These are phyloP conservation scores for Apteryx mantelli DNA, from an alignment of 2,113 vertebrate genomes.

Conservation along the genomic window DNA sequence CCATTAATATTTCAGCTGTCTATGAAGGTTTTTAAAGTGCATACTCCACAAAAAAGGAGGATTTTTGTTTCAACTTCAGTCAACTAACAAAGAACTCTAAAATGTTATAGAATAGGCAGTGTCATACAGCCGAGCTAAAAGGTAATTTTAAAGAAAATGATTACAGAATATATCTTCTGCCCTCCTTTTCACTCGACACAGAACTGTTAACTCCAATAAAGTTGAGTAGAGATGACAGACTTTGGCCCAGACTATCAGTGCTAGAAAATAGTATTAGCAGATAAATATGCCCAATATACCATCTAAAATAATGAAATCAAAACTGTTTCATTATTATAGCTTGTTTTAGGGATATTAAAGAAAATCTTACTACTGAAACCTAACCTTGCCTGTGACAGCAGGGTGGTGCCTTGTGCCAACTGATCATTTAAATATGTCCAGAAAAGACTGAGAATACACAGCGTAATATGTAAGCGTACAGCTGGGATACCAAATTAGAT, in stretches of 20 bases:
- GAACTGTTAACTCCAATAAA: background rate
- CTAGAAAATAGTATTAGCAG: background rate
- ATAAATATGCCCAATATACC: background rate
- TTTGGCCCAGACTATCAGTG: background rate
- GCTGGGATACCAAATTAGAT: constrained; percentile 69
- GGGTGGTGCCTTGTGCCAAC: constrained; percentile 45
- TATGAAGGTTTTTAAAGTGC: constrained; percentile 57
- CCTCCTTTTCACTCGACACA: background rate
- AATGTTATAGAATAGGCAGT: background rate
- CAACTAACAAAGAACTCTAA: background rate
- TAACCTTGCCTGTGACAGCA: constrained; percentile 49
- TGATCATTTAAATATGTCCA: constrained; percentile 58
- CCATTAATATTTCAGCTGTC: constrained; percentile 71
- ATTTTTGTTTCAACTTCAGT: constrained; percentile 40
- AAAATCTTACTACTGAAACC: background rate
- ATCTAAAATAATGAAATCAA: constrained; percentile 11
- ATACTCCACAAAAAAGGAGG: background rate
- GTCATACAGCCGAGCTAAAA: background rate
- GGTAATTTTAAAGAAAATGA: constrained; percentile 14
- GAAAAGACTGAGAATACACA: constrained; percentile 48
- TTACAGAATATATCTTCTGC: background rate
- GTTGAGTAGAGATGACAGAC: background rate
- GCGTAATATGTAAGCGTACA: constrained; percentile 27
- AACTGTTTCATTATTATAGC: background rate
- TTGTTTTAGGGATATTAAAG: background rate